phyloP scores from a whole-genome alignment of 2,888 invertebrate genomes.

The Watsonalla binaria region DNA sequence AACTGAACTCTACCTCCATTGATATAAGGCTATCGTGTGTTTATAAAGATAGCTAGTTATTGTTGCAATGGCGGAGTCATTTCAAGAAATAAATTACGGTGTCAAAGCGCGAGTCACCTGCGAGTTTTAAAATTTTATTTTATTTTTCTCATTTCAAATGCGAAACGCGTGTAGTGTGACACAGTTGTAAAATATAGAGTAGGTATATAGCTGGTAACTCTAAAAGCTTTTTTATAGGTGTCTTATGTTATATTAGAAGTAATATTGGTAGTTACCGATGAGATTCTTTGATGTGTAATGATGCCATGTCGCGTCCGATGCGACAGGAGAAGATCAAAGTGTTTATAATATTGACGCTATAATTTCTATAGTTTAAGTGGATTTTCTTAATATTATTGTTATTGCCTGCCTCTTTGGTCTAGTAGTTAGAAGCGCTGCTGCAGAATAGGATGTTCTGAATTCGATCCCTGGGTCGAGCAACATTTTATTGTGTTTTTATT shows the following conservation, averaged over 20 bases:
- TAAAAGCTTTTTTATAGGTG: slow-evolving; percentile 22
- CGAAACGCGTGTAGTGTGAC: slow-evolving; percentile 39
- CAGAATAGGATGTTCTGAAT: too few species aligned
- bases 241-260: slow-evolving; percentile 9
- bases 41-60: not conserved
- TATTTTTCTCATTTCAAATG: slow-evolving; percentile 47
- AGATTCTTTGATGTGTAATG: not conserved
- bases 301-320: not conserved
- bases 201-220: slow-evolving; percentile 10
- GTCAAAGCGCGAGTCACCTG: slow-evolving; percentile 53
- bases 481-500: too few species aligned
- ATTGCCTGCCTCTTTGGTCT: not conserved
- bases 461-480: too few species aligned
- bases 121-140: slow-evolving; percentile 51
- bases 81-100: slow-evolving; percentile 46
- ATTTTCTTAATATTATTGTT: not conserved
- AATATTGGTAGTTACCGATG: slow-evolving; percentile 10
- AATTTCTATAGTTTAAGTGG: not conserved
- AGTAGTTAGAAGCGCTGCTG: too few species aligned
- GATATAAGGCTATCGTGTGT: not conserved
- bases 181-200: slow-evolving; percentile 21
- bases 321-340: not conserved
- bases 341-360: not conserved
- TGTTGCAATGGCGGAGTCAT: slow-evolving; percentile 9
- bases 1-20: not conserved